These are phyloP conservation scores for Dione vanillae DNA, from an alignment of 2,888 invertebrate genomes.

Conservation along the genomic window DNA sequence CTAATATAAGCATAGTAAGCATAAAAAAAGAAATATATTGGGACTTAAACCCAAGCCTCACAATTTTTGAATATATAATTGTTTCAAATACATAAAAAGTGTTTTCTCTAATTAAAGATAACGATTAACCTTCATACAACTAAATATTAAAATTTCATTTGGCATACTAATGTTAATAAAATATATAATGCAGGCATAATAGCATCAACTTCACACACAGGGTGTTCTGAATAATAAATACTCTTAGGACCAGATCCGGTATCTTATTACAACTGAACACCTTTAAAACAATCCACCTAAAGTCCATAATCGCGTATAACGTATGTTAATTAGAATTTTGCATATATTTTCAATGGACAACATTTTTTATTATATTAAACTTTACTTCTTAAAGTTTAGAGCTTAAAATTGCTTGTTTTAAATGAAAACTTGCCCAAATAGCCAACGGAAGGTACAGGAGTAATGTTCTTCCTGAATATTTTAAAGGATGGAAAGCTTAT, in stretches of 20 bases:
- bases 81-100: neutral
- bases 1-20: too few relatives aligned
- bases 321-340: slow-evolving; percentile 13
- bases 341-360: neutral
- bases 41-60: too few relatives aligned
- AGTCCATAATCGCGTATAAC: neutral
- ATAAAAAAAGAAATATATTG: too few relatives aligned
- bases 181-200: slow-evolving; percentile 30
- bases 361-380: neutral
- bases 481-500: slow-evolving; percentile 30
- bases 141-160: slow-evolving; percentile 33
- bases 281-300: neutral
- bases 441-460: slow-evolving; percentile 15
- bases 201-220: slow-evolving; percentile 32
- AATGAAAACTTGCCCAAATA: neutral
- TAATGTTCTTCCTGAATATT: slow-evolving; percentile 31
- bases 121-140: neutral
- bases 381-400: neutral
- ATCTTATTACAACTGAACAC: slow-evolving; percentile 6
- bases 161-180: slow-evolving; percentile 29
- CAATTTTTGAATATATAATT: neutral
- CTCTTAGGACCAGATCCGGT: slow-evolving; percentile 18
- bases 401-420: neutral
- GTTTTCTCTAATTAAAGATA: neutral
- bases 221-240: slow-evolving; percentile 23